phyloP scores from a whole-genome alignment of 1,140 invertebrate genomes.

The Leptinotarsa texana region DNA sequence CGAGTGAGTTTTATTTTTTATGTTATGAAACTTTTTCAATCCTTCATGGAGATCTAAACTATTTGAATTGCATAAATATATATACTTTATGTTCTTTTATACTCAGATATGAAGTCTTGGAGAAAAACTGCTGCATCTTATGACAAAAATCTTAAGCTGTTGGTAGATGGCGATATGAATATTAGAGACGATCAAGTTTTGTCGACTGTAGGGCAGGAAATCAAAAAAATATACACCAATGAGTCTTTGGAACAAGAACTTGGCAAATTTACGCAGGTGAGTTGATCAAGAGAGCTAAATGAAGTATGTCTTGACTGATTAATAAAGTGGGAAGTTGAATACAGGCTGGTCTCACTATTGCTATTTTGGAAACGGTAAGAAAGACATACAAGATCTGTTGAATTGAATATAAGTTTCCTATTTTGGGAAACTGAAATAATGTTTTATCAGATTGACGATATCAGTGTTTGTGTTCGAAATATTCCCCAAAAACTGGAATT shows the following conservation, averaged over 20 bases:
- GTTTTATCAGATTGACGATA: too few species aligned
- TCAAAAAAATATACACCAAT: constrained; percentile 1
- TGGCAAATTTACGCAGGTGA: neutral
- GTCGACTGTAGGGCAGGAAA: neutral
- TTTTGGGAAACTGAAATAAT: neutral
- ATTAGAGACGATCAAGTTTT: constrained; percentile 1
- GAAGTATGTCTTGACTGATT: neutral
- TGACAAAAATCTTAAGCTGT: neutral
- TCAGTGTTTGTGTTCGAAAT: too few species aligned
- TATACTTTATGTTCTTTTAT: neutral
- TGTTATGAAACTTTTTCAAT: neutral
- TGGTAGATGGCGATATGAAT: constrained; percentile 16
- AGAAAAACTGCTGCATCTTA: neutral
- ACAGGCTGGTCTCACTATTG: neutral
- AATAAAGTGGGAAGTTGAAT: neutral
- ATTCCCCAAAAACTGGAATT: too few species aligned
- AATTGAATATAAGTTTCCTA: constrained; percentile 9
- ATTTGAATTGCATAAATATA: neutral
- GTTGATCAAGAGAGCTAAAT: neutral
- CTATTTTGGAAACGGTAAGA: neutral
- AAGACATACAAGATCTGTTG: too few species aligned
- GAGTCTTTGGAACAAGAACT: neutral
- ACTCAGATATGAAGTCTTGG: neutral
- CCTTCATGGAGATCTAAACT: too few species aligned
- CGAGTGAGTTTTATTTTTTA: neutral